These are phyloP conservation scores for Pristionchus japonicus DNA, from an alignment of 2,888 invertebrate genomes.

Conservation along the genomic window DNA sequence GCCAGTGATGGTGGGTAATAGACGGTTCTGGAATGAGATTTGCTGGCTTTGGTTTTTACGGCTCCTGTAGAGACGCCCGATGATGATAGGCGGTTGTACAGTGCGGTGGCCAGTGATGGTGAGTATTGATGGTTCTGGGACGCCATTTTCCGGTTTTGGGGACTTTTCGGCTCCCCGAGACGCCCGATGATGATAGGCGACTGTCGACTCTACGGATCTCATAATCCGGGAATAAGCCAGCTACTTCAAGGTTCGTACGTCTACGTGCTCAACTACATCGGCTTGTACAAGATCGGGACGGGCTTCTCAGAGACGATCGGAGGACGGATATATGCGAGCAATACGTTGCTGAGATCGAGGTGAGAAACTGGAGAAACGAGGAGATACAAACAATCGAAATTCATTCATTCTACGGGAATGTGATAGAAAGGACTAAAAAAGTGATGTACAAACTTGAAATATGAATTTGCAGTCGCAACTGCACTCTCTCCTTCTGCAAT, in stretches of 20 bases:
- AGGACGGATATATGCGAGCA: slow-evolving; percentile 88
- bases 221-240: background rate
- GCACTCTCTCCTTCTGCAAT: slow-evolving; percentile 68
- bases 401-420: background rate
- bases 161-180: background rate
- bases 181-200: background rate
- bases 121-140: too few relatives aligned
- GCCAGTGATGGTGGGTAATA: slow-evolving; percentile 77
- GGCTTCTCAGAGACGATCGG: slow-evolving; percentile 93
- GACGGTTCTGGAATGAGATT: background rate
- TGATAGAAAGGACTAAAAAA: background rate
- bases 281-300: slow-evolving; percentile 92
- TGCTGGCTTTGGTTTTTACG: background rate
- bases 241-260: slow-evolving; percentile 83
- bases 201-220: background rate
- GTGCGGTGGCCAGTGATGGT: too few relatives aligned
- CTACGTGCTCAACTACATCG: slow-evolving; percentile 86
- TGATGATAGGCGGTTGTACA: too few relatives aligned
- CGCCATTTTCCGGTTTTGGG: too few relatives aligned
- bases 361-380: too few relatives aligned
- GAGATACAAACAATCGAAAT: background rate
- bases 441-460: background rate
- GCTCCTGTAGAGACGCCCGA: background rate
- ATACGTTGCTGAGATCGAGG: slow-evolving; percentile 82
- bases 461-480: slow-evolving; percentile 62